Evolutionary conservation across 2,888 invertebrate genomes (phyloP), one percentile per base, ranked within the genome.

Genomic region (Protonemura montana): DNA sequence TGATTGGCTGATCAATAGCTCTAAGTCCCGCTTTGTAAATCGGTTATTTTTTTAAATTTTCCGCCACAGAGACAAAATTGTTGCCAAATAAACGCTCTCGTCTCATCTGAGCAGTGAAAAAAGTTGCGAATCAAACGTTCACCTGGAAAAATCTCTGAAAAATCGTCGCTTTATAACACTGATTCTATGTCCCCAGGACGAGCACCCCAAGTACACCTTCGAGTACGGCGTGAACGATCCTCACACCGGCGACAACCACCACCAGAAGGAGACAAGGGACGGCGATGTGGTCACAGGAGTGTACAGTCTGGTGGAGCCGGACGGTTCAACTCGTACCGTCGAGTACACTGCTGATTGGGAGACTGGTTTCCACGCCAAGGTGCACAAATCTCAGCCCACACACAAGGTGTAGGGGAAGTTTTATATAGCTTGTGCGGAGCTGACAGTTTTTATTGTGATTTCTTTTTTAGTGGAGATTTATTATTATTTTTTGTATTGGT

Each of bases 321-420:
- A 95, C 91, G 95, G 95, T 86, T 95, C 95, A 88, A 94, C 95
- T 86, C 93, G 95, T 88, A 95, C 95, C 0, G 95, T 96, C 87
- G 93, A 95, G 91, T 96, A 96, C 91, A 93, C 94, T 86, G 95
- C 95, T 86, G 95, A 96, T 91, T 95, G 95, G 95, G 94, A 95
- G 91, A 95, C 94, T 89, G 95, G 95, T 89, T 96, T 96, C 92
- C 95, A 95, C 90, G 95, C 95, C 87, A 93, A 94, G 90, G 95
- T 95, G 84, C 94, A 93, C 91, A 95, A 95, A 41, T 83, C 83
- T 16, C 87, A 86, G 25, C 87, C 87, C 0, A 86, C 82, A n/a
- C 84, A 76, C 78, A 28, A 85, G 29, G 85, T 42, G 21, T n/a
- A 27, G 13, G 78, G 84, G 27, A 28, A 41, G 84, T 35, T 35